Evolutionary conservation across 2,113 vertebrate species (phyloP), one percentile per base, ranked within the genome.

Genomic region (Apodemus speciosus): DNA sequence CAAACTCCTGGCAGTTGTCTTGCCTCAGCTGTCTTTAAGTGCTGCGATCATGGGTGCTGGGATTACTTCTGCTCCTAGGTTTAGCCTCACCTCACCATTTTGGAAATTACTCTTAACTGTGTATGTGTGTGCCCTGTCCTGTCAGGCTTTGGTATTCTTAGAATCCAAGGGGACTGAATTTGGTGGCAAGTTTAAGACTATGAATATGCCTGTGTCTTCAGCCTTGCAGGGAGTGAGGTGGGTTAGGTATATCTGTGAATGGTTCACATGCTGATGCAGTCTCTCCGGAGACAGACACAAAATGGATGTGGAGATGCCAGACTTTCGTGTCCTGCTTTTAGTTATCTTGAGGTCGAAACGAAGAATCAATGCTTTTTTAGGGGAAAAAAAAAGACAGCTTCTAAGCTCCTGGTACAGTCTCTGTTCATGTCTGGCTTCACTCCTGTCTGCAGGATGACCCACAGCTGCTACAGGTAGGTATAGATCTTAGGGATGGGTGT

Each of bases 391-490:
- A 66, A 66, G 32, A 11, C 76, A 79, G 76, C 32, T 79, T 79
- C 51, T 79, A 20, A 13, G 51, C n/a, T 53, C 20, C 18, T 23
- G 20, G 23, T 38, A 23, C 49, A 53, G 49, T 53, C 80, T 91
- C 51, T 68, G 58, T 53, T 71, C 18, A 77, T 83, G 53, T 32
- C 71, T 96, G 40, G 30, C 73, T 49, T 18, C 73, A 51, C 46
- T 32, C 73, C 62, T 95, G 62, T 89, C 68, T 89, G n/a, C 77
- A 93, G 80, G 66, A 35, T 64, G 77, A 56, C 58, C 46, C 46
- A 60, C 40, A 95, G 46, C 58, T 90, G 58, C 68, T 49, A 69
- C 38, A 86, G 30, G 27, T 64, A 84, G 49, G 49, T 68, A 2
- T 40, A 76, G 53, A 76, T 40, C 75, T 4, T 79, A 32, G n/a